A percentile compares a stretch with the other conserved stretches of the same genome.
phyloP scores from a whole-genome alignment of 2,113 vertebrate species.

The Heterotilapia buettikoferi region DNA sequence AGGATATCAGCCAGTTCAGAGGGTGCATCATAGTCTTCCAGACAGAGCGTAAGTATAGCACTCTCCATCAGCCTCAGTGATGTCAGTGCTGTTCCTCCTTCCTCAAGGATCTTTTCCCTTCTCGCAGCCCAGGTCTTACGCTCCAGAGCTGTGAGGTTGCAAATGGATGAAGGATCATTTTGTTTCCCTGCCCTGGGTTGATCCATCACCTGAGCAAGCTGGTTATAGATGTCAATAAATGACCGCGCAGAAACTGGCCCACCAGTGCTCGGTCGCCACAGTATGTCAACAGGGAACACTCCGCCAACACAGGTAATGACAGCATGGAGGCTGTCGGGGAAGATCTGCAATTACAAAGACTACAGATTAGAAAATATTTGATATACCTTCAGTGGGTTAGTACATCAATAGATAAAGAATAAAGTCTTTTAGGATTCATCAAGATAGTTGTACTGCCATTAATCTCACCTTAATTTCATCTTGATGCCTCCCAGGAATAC shows the following conservation, averaged over 20 bases:
- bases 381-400: background rate
- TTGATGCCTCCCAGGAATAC: constrained; percentile 61
- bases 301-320: constrained; percentile 63
- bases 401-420: background rate
- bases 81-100: constrained; percentile 45
- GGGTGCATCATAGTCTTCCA: constrained; percentile 65
- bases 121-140: constrained; percentile 64
- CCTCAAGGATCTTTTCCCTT: constrained; percentile 57
- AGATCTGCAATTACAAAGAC: constrained; percentile 52
- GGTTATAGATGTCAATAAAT: constrained; percentile 65
- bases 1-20: constrained; percentile 61
- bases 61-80: constrained; percentile 73
- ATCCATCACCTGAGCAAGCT: constrained; percentile 52
- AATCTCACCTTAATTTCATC: constrained; percentile 71
- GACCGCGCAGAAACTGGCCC: constrained; percentile 45
- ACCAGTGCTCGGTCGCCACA: constrained; percentile 33
- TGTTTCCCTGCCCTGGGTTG: constrained; percentile 28
- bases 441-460: background rate
- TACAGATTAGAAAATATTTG: background rate
- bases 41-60: constrained; percentile 62
- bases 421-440: background rate
- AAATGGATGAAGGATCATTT: constrained; percentile 54
- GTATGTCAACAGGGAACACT: constrained; percentile 68
- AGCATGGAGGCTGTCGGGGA: constrained; percentile 72
- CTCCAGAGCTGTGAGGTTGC: constrained; percentile 63